Percentiles rank a stretch among this genome's conserved stretches.
Evolutionary conservation across 2,113 vertebrate species (phyloP).

Genomic region (Sturnira hondurensis): DNA sequence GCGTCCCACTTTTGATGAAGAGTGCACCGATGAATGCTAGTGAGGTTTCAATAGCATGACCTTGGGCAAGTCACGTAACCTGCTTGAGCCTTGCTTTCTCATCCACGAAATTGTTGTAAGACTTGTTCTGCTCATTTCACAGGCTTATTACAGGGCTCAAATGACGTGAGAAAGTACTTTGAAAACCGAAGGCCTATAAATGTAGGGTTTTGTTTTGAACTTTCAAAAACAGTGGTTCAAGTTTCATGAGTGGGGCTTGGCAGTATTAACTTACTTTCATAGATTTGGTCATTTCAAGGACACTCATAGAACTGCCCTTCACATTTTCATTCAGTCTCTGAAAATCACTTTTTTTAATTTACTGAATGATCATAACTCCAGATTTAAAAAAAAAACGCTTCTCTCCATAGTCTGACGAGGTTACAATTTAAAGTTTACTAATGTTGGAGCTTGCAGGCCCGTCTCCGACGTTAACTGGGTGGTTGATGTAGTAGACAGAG

Average conservation of each 20-base stretch:
- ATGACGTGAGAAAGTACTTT: conserved; percentile 31
- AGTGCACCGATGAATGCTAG: background rate
- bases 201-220: conserved; percentile 10
- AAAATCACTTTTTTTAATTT: background rate
- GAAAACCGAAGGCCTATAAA: background rate
- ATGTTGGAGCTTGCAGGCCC: background rate
- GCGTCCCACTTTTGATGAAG: background rate
- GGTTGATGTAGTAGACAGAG: background rate
- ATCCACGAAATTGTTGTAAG: background rate
- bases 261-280: conserved; percentile 22
- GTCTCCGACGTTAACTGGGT: background rate
- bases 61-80: background rate
- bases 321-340: background rate
- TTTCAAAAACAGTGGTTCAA: conserved; percentile 33
- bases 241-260: conserved; percentile 31
- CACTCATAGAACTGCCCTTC: background rate
- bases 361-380: background rate
- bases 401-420: background rate
- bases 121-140: background rate
- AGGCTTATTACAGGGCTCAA: conserved; percentile 35
- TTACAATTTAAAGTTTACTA: background rate
- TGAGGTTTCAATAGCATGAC: background rate
- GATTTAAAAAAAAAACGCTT: background rate
- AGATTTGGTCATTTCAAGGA: conserved; percentile 17
- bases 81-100: background rate